Evolutionary conservation across 2,113 vertebrate species (phyloP).

Genomic region (Brevimyrus niger): DNA sequence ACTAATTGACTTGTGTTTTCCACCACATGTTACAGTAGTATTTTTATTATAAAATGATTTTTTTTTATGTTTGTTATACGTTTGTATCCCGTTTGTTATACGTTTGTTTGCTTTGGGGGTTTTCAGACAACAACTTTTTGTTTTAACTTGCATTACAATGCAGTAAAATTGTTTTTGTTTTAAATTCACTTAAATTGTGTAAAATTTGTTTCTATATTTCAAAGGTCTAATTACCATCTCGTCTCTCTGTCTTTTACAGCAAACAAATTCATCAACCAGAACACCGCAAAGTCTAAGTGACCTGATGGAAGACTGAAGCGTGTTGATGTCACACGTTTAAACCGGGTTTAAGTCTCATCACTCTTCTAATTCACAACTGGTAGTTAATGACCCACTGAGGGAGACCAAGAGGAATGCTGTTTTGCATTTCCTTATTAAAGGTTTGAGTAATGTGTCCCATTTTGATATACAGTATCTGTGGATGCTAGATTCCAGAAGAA

Average conservation of each 20-base stretch:
- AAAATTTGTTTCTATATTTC: background rate
- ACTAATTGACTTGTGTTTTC: background rate
- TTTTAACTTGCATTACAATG: background rate
- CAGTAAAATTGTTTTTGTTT: background rate
- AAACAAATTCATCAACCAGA: background rate
- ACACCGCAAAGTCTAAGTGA: slow-evolving; percentile 15
- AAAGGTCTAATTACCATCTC: background rate
- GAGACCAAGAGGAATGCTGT: background rate
- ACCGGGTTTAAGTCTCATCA: background rate
- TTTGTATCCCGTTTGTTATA: background rate
- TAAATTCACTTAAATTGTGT: background rate
- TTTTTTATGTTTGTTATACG: no score
- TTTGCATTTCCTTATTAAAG: background rate
- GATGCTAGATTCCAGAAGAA: background rate
- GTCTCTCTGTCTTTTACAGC: slow-evolving; percentile 9
- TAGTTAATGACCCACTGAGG: background rate
- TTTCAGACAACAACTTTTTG: background rate
- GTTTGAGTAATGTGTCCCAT: background rate
- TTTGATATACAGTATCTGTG: background rate
- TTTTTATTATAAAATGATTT: background rate
- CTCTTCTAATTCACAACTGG: background rate
- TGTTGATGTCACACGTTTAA: background rate
- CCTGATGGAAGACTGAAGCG: background rate
- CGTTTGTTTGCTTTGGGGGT: background rate
- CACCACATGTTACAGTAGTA: background rate